A percentile compares a stretch with the other conserved stretches of the same genome.
Conservation (phyloP, 2,113 vertebrate genomes). For the Lampris megalopsis region DNA sequence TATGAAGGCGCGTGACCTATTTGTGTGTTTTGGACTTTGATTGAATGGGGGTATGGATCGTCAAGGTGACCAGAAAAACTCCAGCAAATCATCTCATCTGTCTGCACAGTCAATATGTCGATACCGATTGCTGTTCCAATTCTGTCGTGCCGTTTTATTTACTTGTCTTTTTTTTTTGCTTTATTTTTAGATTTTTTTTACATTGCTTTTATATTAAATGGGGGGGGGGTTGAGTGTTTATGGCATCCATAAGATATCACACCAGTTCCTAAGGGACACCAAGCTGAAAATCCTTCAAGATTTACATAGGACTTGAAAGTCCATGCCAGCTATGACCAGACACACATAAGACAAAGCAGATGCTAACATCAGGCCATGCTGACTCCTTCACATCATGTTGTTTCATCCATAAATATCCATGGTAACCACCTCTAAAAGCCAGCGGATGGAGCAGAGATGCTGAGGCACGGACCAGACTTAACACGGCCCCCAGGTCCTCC, state of each 20-base stretch:
- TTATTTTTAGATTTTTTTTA: too few species aligned
- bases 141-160: too few species aligned
- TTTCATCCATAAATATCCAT: constrained; percentile 90
- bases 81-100: constrained; percentile 33
- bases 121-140: constrained; percentile 49
- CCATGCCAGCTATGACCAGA: constrained; percentile 38
- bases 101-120: constrained; percentile 38
- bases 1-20: constrained; percentile 35
- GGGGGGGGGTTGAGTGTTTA: too few species aligned
- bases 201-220: too few species aligned
- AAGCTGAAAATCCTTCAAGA: constrained; percentile 8
- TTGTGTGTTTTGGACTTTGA: constrained; percentile 40
- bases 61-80: constrained; percentile 63
- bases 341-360: constrained; percentile 30
- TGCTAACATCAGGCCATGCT: constrained; percentile 49
- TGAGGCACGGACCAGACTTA: constrained; percentile 85
- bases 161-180: too few species aligned
- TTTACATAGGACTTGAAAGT: constrained; percentile 18
- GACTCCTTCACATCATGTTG: constrained; percentile 83
- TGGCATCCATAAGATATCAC: constrained; percentile 57
- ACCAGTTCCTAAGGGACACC: constrained; percentile 68
- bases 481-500: constrained; percentile 88
- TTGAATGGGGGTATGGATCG: constrained; percentile 19
- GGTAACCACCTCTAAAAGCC: constrained; percentile 93
- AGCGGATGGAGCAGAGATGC: constrained; percentile 84